Evolutionary conservation across 2,888 invertebrate genomes (phyloP), one percentile per base, ranked within the genome.

Genomic region (Neocrepidodera transversa): DNA sequence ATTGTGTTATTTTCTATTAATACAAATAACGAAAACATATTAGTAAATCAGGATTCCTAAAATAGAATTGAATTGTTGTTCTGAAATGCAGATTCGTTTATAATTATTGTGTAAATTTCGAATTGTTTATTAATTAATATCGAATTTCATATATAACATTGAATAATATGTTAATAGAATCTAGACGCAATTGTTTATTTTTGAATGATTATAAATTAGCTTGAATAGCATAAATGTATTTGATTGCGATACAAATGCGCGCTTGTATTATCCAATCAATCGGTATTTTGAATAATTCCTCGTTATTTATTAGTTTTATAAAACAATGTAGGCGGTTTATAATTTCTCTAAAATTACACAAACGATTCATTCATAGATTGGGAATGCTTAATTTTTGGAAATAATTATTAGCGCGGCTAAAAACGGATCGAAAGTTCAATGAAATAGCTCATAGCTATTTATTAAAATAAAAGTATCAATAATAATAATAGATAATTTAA

Each of bases 111-210:
- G 6, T 40, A 16, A 7, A 16, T 40, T 11, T 11, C 17, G 17
- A 36, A 42, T 42, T 42, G 42, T 42, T 42, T 42, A 20, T 20
- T 42, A 42, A 42, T 42, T 20, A 42, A 42, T 42, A 42, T 20
- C n/a, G 20, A 20, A 20, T n/a, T 23, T 7, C 18, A 42, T 20
- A 42, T 42, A 42, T 42, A 42, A 42, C 42, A 23, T 42, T 42
- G 11, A 2, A n/a, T 42, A 42, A 42, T 42, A 23, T 20, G 42
- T 42, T 42, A 11, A 42, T 23, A 42, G 42, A 7, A 42, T 20
- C 42, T 42, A 20, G 42, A 42, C 8, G n/a, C 42, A 42, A 42
- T 42, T 42, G 42, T 13, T 42, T 42, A 20, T 42, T 42, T 42
- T 42, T 20, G 20, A 42, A 42, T 42, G 42, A 42, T 20, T 20